Evolutionary conservation across 2,888 invertebrate genomes (phyloP).

Genomic region (Tipula confusa): DNA sequence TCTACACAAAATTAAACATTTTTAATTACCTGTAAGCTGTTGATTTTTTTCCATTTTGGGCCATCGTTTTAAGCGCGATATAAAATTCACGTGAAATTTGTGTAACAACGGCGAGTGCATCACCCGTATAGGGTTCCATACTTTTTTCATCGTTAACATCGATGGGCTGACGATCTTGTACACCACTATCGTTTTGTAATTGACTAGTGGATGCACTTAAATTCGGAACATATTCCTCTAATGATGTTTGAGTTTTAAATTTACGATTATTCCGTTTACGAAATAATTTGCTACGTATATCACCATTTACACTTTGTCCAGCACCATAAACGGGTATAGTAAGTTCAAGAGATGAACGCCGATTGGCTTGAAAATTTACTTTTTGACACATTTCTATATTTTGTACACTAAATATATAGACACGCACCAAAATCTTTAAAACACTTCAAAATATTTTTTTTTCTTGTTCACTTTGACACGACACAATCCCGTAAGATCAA

Average conservation of each 20-base stretch:
- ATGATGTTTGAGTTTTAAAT: not conserved
- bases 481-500: not conserved
- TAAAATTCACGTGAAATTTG: slow-evolving; percentile 43
- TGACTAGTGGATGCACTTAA: not conserved
- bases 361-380: not conserved
- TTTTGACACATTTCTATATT: not conserved
- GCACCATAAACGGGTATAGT: not conserved
- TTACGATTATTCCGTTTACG: not conserved
- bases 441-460: not conserved
- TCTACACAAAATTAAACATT: not conserved
- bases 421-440: not conserved
- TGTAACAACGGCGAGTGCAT: slow-evolving; percentile 45
- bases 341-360: not conserved
- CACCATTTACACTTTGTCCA: not conserved
- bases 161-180: too few relatives aligned
- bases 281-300: not conserved
- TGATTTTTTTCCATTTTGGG: slow-evolving; percentile 41
- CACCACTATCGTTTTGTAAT: not conserved
- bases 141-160: not conserved
- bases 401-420: not conserved
- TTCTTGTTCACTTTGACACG: not conserved
- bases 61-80: slow-evolving; percentile 39
- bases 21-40: slow-evolving; percentile 46
- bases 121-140: slow-evolving; percentile 36
- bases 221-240: not conserved